Evolutionary conservation across 2,888 invertebrate species (phyloP), one percentile per base, ranked within the genome.

Genomic region (Spicauda simplicius): DNA sequence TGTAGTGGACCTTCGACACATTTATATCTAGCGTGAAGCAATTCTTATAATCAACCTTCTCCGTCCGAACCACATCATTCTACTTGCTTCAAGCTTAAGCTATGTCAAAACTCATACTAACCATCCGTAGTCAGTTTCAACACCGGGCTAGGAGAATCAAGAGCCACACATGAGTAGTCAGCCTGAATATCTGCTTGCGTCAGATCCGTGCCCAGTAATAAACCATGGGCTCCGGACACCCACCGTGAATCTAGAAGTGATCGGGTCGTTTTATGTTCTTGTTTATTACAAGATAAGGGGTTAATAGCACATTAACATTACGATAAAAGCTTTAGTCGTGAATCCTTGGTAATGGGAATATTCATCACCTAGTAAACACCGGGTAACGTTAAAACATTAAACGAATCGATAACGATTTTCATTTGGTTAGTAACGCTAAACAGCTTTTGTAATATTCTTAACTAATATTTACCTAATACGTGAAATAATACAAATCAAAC

Each of bases 131-230:
- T 90, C 25, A 92, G 84, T 76, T 88, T 91, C 53, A 90, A 71
- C 16, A 87, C 72, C 12, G 83, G 80, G 70, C 91, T 91, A 0
- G 86, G 84, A 37, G 86, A 83, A 72, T 90, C 89, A 6, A 91
- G 76, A 2, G 88, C 90, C 18, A 92, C 76, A 69, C 93, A 93
- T 20, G 92, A 83, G 76, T 91, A 93, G 76, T 92, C 91, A 0
- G 92, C 91, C 69, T 91, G 88, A 50, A 91, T 77, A 66, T 93
- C 93, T 0, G 90, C 89, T 71, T 91, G 91, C 0, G 89, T 90
- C 69, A 93, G 71, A 69, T 91, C 91, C 52, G 87, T 75, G 10
- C 91, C 91, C 48, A 92, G 80, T 12, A 92, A 77, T 41, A 91
- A 69, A 3, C 90, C 90, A 62, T 86, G 86, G 3, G 90, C 86